phyloP scores from a whole-genome alignment of 2,113 vertebrate species.

The Monarcha castaneiventris region DNA sequence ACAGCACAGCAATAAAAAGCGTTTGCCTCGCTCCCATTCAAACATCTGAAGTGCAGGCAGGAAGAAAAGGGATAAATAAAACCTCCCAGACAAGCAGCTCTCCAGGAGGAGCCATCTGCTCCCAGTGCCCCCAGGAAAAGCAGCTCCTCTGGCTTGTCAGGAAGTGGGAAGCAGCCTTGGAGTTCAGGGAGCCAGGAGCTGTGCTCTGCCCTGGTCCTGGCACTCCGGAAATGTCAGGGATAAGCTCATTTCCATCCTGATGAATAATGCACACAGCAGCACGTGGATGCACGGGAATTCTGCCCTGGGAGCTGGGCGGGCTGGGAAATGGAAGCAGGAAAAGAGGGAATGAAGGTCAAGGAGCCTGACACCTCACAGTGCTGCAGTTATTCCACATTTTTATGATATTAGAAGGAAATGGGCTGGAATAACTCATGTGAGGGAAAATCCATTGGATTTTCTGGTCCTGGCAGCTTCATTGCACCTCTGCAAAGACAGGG shows the following conservation, averaged over 20 bases:
- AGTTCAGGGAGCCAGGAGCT: neutral
- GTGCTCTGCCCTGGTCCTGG: neutral
- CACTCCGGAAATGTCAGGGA: neutral
- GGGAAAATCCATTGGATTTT: too few species aligned
- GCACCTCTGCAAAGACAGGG: accelerated
- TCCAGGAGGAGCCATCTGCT: neutral
- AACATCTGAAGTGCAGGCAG: neutral
- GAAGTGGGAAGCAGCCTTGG: neutral
- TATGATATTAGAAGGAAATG: accelerated
- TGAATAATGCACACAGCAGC: neutral
- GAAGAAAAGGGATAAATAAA: neutral
- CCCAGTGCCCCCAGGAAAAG: neutral
- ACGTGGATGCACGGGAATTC: accelerated
- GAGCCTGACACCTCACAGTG: neutral
- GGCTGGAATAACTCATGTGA: neutral
- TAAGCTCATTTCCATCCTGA: neutral
- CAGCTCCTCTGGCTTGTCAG: neutral
- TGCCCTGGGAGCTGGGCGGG: accelerated
- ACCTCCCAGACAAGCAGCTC: neutral
- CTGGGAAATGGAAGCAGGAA: accelerated
- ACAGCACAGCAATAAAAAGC: neutral
- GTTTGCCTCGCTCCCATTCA: neutral
- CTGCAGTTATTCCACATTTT: neutral
- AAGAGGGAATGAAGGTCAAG: neutral
- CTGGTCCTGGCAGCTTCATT: neutral